Evolutionary conservation across 2,113 vertebrate species (phyloP).

Genomic region (Neodontobutis hainanensis): DNA sequence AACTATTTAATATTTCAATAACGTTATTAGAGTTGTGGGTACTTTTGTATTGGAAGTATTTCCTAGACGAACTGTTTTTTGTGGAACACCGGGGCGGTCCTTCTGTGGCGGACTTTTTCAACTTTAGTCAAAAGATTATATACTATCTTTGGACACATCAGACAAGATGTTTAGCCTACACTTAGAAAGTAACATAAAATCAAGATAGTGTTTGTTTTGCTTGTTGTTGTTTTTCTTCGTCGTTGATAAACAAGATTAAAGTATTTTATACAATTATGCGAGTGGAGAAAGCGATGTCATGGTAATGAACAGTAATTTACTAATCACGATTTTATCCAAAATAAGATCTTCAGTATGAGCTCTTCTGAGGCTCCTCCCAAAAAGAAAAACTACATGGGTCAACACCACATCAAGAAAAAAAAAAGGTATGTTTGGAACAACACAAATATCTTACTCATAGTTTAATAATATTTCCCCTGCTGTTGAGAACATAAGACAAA

Average conservation of each 20-base stretch:
- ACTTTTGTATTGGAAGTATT: neutral
- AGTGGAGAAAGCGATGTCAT: constrained; percentile 35
- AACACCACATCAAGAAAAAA: constrained; percentile 75
- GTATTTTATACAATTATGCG: constrained; percentile 1
- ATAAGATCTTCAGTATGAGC: constrained; percentile 48
- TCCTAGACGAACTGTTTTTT: constrained; percentile 50
- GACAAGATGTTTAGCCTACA: neutral
- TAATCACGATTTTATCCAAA: constrained; percentile 1
- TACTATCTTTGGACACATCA: neutral
- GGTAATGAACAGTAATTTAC: constrained; percentile 11
- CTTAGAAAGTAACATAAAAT: constrained; percentile 4
- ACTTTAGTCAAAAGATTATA: neutral
- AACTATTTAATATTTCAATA: too few relatives aligned
- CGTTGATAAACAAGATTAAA: neutral
- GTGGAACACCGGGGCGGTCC: constrained; percentile 30
- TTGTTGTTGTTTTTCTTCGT: neutral
- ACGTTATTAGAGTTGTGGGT: constrained; percentile 9
- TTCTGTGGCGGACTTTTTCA: neutral
- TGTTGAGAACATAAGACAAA: neutral
- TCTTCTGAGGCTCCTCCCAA: constrained; percentile 39
- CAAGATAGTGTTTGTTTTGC: neutral
- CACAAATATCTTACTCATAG: neutral
- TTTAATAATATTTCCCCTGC: neutral
- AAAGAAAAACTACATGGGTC: constrained; percentile 78
- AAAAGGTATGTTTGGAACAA: constrained; percentile 42